These are phyloP conservation scores for Mimumesa dahlbomi DNA, from an alignment of 2,888 invertebrate genomes.

Conservation along the genomic window DNA sequence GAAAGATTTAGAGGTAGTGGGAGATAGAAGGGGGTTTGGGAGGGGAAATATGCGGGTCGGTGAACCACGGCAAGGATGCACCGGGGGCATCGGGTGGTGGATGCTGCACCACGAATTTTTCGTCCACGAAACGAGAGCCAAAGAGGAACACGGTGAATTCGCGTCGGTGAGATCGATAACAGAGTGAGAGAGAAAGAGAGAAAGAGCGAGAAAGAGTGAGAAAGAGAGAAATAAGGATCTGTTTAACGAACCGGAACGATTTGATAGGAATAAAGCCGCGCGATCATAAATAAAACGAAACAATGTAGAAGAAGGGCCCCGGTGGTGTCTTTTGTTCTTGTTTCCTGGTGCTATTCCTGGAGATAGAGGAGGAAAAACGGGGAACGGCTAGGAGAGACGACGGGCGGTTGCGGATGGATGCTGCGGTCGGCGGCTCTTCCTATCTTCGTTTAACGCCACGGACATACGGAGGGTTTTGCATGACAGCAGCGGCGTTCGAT, in stretches of 20 bases:
- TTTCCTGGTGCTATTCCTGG: slow-evolving; percentile 11
- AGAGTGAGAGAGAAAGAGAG: too few species aligned
- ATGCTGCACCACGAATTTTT: slow-evolving; percentile 57
- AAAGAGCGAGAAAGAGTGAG: too few species aligned
- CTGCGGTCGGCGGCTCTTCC: slow-evolving; percentile 4
- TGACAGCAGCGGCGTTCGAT: too few species aligned
- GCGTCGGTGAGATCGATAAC: slow-evolving; percentile 53
- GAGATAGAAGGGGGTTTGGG: neutral
- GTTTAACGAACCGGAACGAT: slow-evolving; percentile 61
- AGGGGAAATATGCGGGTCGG: slow-evolving; percentile 61
- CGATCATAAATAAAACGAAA: slow-evolving; percentile 55
- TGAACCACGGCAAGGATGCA: slow-evolving; percentile 65
- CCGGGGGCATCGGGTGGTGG: slow-evolving; percentile 40
- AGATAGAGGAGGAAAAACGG: slow-evolving; percentile 12
- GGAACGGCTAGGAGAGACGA: neutral
- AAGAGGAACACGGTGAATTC: slow-evolving; percentile 8
- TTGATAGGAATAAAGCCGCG: slow-evolving; percentile 43
- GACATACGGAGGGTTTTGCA: too few species aligned
- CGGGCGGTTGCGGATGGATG: slow-evolving; percentile 13
- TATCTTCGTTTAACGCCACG: too few species aligned
- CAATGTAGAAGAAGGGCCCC: slow-evolving; percentile 24
- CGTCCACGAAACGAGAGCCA: slow-evolving; percentile 52
- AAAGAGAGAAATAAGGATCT: slow-evolving; percentile 58
- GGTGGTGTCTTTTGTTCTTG: slow-evolving; percentile 31
- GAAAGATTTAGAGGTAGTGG: too few species aligned